Evolutionary conservation across 2,888 invertebrate species (phyloP), one percentile per base, ranked within the genome.

Genomic region (Pyrrhosoma nymphula): DNA sequence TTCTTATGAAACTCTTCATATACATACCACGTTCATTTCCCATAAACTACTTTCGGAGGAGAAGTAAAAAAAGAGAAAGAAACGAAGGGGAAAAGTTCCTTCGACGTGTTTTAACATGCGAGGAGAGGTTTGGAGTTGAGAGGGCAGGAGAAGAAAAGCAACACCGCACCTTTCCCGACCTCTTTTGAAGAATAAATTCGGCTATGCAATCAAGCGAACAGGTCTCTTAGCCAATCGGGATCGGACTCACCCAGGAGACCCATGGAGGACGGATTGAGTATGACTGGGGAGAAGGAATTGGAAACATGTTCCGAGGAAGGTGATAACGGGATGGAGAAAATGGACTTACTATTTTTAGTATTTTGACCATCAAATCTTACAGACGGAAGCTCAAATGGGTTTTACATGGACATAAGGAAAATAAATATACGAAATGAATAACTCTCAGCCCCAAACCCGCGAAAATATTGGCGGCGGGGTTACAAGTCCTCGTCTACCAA

Each of bases 101-200:
- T 82, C 26, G 30, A n/a, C 82, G 30, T 82, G 82, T 82, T 82
- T 69, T 35, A 82, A 82, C 82, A 82, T 82, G 82, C 35, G n/a
- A 12, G 82, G 82, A 82, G 82, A 35, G 30, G 26, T 82, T 82
- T 82, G 3, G 26, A 82, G 82, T 82, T 35, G 82, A 60, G 60
- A 20, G 35, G 30, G 18, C 12, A 18, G 82, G 35, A 12, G 26
- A 8, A 26, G 30, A 0, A 82, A 16, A 82, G 82, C 35, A 82
- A 4, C 35, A 1, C 14, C 18, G 35, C n/a, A 18, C 26, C n/a
- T n/a, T n/a, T n/a, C n/a, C 26, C 26, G n/a, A 6, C 69, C 47
- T 26, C 26, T 69, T 18, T 69, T 60, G n/a, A 16, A 82, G 82
- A 82, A 82, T 82, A 82, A 35, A 82, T 82, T 35, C 82, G 14